phyloP scores from a whole-genome alignment of 2,113 vertebrate genomes.

The Petroica traversi region DNA sequence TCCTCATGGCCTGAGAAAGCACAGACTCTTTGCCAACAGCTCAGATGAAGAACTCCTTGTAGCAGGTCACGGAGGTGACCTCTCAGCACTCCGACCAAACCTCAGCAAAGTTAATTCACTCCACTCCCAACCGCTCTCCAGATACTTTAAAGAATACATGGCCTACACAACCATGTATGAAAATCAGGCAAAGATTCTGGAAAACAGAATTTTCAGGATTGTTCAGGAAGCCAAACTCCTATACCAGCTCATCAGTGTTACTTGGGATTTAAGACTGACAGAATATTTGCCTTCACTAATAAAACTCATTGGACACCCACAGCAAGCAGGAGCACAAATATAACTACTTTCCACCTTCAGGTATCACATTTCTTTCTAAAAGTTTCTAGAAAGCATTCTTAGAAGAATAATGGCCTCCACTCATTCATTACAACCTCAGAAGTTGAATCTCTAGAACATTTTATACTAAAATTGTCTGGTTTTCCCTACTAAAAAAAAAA shows the following conservation, averaged over 20 bases:
- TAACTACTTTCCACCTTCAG: neutral
- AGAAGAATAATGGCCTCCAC: neutral
- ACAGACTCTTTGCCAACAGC: neutral
- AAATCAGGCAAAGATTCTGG: neutral
- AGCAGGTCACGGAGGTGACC: fast-evolving
- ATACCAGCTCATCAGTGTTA: neutral
- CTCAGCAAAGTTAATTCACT: neutral
- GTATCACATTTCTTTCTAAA: neutral
- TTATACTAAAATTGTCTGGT: neutral
- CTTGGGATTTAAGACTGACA: neutral
- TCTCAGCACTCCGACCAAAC: neutral
- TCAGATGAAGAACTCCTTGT: fast-evolving
- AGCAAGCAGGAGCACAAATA: neutral
- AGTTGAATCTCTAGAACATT: neutral
- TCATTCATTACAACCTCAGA: neutral
- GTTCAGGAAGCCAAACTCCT: neutral
- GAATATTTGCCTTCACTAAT: neutral
- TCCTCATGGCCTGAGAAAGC: fast-evolving
- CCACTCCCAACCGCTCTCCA: neutral
- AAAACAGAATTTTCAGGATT: neutral
- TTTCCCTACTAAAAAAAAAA: neutral
- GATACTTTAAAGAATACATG: neutral
- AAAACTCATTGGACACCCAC: neutral
- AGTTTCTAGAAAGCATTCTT: neutral
- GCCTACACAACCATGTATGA: fast-evolving